Conservation (phyloP, 1,140 invertebrate genomes). For the Polypedilum pembai region DNA sequence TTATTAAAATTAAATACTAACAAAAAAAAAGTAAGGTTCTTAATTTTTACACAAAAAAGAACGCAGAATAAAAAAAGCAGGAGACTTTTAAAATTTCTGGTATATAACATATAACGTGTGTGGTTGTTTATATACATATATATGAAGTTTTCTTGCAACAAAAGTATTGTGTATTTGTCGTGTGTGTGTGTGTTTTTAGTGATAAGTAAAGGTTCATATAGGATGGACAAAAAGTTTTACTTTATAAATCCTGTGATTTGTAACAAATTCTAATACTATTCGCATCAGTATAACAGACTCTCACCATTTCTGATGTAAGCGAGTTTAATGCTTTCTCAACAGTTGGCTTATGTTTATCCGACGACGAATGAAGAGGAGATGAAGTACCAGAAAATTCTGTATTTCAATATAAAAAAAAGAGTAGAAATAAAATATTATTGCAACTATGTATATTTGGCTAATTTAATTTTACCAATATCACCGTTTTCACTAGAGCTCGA, state of each 20-base stretch:
- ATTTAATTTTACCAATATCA: conserved; percentile 48
- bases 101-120: not conserved
- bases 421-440: not conserved
- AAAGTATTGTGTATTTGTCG: not conserved
- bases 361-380: conserved; percentile 41
- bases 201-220: not conserved
- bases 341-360: conserved; percentile 48
- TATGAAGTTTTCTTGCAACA: not conserved
- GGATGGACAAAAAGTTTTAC: not conserved
- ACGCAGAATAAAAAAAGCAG: no score
- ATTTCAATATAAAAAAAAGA: not conserved
- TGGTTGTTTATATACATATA: not conserved
- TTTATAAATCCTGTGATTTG: conserved; percentile 25
- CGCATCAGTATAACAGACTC: conserved; percentile 34
- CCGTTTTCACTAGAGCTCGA: conserved; percentile 75
- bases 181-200: not conserved
- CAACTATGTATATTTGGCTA: conserved; percentile 29
- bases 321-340: conserved; percentile 65
- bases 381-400: conserved; percentile 39
- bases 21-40: no score
- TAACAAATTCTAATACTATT: conserved; percentile 15
- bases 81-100: not conserved
- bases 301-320: conserved; percentile 73
- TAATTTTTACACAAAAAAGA: no score
- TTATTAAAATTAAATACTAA: no score